Conservation (phyloP, 2,888 invertebrate genomes). For the Lasioglossum calceatum region DNA sequence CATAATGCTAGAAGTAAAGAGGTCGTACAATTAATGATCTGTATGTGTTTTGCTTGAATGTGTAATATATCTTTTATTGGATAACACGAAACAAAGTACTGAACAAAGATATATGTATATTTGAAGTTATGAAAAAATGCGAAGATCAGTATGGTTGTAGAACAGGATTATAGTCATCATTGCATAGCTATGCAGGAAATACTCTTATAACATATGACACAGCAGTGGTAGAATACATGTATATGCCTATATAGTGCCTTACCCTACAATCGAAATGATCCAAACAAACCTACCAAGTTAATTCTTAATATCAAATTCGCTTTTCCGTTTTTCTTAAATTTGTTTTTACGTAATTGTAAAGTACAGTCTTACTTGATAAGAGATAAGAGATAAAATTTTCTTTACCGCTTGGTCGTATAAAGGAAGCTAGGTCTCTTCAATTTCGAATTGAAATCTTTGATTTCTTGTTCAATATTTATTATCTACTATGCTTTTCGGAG, state of each 20-base stretch:
- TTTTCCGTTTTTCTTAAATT: slow-evolving; percentile 20
- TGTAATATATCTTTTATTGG: slow-evolving; percentile 66
- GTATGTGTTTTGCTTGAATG: slow-evolving; percentile 58
- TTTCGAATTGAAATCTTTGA: slow-evolving; percentile 37
- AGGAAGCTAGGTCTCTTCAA: slow-evolving; percentile 23
- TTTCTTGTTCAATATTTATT: slow-evolving; percentile 23
- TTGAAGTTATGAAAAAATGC: slow-evolving; percentile 68
- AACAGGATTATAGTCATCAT: slow-evolving; percentile 59
- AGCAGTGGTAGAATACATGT: slow-evolving; percentile 67
- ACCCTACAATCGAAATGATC: slow-evolving; percentile 74
- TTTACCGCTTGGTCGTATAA: slow-evolving; percentile 26
- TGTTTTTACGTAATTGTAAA: slow-evolving; percentile 51
- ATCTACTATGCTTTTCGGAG: slow-evolving; percentile 17
- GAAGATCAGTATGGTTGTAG: slow-evolving; percentile 57
- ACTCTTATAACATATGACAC: slow-evolving; percentile 69
- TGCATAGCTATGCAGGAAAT: slow-evolving; percentile 61
- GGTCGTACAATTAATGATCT: slow-evolving; percentile 51
- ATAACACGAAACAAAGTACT: slow-evolving; percentile 68
- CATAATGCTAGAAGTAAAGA: slow-evolving; percentile 35
- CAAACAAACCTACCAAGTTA: slow-evolving; percentile 57
- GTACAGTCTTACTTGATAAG: slow-evolving; percentile 57
- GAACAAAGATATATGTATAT: slow-evolving; percentile 53
- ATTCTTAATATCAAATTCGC: slow-evolving; percentile 42
- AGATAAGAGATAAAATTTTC: slow-evolving; percentile 46
- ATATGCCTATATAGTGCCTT: slow-evolving; percentile 67